Evolutionary conservation across 2,888 invertebrate genomes (phyloP).

Genomic region (Marasmarcha lunaedactyla): DNA sequence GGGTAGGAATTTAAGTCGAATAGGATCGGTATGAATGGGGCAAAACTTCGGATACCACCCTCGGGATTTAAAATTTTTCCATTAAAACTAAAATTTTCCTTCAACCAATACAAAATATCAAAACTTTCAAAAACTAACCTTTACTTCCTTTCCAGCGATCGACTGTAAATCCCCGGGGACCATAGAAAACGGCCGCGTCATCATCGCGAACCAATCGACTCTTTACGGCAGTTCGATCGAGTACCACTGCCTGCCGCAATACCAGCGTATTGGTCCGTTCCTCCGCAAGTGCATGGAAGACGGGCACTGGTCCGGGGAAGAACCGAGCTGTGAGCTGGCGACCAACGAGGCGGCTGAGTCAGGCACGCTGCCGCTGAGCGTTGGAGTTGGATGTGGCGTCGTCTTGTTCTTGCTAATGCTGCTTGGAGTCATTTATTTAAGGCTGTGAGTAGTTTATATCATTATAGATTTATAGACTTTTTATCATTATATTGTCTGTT

Average conservation of each 20-base stretch:
- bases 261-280: conserved; percentile 84
- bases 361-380: conserved; percentile 81
- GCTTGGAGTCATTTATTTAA: conserved; percentile 83
- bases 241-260: conserved; percentile 90
- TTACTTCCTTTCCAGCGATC: conserved; percentile 80
- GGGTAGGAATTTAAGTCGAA: no score
- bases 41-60: no score
- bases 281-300: conserved; percentile 86
- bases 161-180: conserved; percentile 84
- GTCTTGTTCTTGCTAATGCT: conserved; percentile 83
- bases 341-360: conserved; percentile 78
- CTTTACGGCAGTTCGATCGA: conserved; percentile 87
- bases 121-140: no score
- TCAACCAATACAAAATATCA: no score
- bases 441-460: conserved; percentile 79
- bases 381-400: conserved; percentile 86
- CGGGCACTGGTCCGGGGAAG: conserved; percentile 88
- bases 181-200: conserved; percentile 88
- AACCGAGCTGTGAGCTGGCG: conserved; percentile 83
- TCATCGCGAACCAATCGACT: conserved; percentile 86
- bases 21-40: no score
- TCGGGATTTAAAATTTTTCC: no score
- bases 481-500: not conserved
- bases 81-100: no score
- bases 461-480: not conserved